Conservation (phyloP, 2,113 vertebrate genomes). For the Plestiodon gilberti region DNA sequence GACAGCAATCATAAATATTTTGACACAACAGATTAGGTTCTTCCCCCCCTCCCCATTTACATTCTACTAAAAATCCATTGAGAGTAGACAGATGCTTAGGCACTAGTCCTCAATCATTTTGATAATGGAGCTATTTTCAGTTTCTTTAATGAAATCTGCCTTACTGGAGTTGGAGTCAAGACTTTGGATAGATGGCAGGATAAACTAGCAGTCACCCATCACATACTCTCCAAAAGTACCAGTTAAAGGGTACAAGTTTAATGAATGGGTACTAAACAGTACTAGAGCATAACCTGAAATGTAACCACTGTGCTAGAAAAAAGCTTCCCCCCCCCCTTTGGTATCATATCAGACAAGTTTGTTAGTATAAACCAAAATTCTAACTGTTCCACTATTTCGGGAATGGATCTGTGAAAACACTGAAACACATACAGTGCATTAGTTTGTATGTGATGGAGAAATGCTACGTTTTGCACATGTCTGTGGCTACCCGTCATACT, state of each 20-base stretch:
- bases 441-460: not conserved
- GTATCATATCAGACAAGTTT: too few relatives aligned
- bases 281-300: not conserved
- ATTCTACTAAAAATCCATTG: not conserved
- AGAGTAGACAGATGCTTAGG: not conserved
- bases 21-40: not conserved
- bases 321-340: too few relatives aligned
- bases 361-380: too few relatives aligned
- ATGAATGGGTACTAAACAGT: not conserved
- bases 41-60: not conserved
- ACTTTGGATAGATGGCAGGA: constrained; percentile 4
- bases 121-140: not conserved
- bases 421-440: not conserved
- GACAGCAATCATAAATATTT: constrained; percentile 29
- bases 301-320: not conserved
- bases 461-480: too few relatives aligned
- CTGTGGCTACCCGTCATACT: not conserved
- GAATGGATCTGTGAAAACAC: not conserved
- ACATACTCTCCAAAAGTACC: not conserved
- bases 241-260: not conserved
- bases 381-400: not conserved
- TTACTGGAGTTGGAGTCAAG: not conserved
- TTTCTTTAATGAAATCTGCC: not conserved
- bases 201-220: not conserved
- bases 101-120: not conserved